Base-by-base conservation (phyloP, 2,113 vertebrate species). In the Pangasianodon gigas region DNA sequence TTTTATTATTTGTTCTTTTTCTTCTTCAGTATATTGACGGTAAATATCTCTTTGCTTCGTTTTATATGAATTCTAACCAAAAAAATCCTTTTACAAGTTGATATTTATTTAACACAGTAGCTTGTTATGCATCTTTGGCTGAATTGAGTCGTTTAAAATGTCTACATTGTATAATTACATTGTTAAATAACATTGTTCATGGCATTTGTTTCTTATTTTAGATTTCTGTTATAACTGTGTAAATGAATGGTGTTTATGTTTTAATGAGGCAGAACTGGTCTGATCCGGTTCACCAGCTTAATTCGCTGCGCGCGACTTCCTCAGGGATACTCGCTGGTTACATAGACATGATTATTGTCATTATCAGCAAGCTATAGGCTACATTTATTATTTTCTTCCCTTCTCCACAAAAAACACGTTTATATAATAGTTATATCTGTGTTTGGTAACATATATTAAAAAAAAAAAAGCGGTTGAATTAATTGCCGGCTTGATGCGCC, bases 121-220 rank as follows among this genome's bases (percentile, higher is more conserved):
- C 6, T 80, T 29, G 11, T 1, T 80, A 9, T 32, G 1, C 44
- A 26, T 32, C 0, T 82, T 52, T 16, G 80, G 18, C 6, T 82
- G n/a, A 52, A 56, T 19, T 19, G 46, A 48, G 21, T 79, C 37
- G 71, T 46, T 79, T 13, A 13, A 46, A 79, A 26, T 75, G 37
- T 75, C 32, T 21, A 26, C 8, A 7, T n/a, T 4, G 0, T 41
- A 0, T 1, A 0, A 0, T 80, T 29, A 6, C 1, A 14, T 32
- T 5, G 16, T 32, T 81, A n/a, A 52, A 52, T 48, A 26, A 32
- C 9, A 3, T 81, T 0, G 32, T 51, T 13, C 11, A 14, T 19
- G 0, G 10, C 13, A 32, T 24, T 82, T 37, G 6, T 11, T 29
- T 58, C 3, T 24, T 44, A 60, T 24, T 14, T 84, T 3, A 44